Evolutionary conservation across 2,113 vertebrate species (phyloP), one percentile per base, ranked within the genome.

Genomic region (Peromyscus polionotus): DNA sequence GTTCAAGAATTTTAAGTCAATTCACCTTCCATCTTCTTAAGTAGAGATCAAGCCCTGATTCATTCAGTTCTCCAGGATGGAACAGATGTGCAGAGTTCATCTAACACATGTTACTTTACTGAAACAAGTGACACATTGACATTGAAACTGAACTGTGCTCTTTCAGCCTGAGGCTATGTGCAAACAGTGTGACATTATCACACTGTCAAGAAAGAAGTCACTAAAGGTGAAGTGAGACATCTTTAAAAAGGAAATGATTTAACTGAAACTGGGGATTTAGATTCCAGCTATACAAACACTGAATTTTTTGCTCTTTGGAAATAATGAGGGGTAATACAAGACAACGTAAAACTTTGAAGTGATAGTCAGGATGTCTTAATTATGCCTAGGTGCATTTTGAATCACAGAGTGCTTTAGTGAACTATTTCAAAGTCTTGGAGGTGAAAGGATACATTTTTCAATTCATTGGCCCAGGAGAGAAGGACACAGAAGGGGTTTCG

Each of bases 171-270:
- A 89, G 67, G 70, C 79, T 24, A 83, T 22, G 22, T 77, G 36
- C 20, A 68, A 93, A 91, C 54, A 65, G 9, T 70, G 33, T 63
- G 31, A 88, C 0, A 59, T 3, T 0, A 57, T 45, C 12, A 45
- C 14, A 91, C 65, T 83, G 3, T 17, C n/a, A 79, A 96, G 75
- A 20, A 16, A 90, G 45, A 94, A 80, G 19, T 94, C 76, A 51
- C 63, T n/a, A 72, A 96, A 86, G 28, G 59, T 89, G 54, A 97
- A 80, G 20, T 22, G 12, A 94, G 76, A 36, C 68, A 75, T 48
- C 20, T 80, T 91, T 90, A 51, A 33, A 16, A 94, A 96, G 57
- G 5, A 26, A 94, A 67, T 24, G 12, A 12, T 28, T 84, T 84
- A 61, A 39, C 22, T 42, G 70, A 97, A 88, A 72, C 17, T 28